Evolutionary conservation across 2,888 invertebrate species (phyloP).

Genomic region (Schizaphis graminum): DNA sequence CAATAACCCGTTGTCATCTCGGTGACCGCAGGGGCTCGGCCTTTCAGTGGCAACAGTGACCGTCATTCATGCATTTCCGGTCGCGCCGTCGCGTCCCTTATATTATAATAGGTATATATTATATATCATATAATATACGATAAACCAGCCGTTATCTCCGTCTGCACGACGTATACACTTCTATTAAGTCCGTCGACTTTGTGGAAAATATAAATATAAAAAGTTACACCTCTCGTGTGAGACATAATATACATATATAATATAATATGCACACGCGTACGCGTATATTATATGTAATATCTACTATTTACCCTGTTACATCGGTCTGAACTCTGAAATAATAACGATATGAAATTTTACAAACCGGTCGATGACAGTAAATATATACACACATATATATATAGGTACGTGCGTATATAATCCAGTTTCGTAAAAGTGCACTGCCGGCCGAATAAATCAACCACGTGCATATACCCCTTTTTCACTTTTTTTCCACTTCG

Average conservation of each 20-base stretch:
- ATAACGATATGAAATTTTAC: conserved; percentile 22
- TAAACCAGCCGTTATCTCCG: not conserved
- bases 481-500: conserved; percentile 8
- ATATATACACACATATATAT: not conserved
- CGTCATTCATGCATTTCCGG: conserved; percentile 63
- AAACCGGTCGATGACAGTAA: conserved; percentile 26
- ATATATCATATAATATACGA: not conserved
- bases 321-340: conserved; percentile 23
- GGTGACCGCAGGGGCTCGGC: conserved; percentile 55
- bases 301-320: not conserved
- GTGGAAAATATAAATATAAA: conserved; percentile 22
- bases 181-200: conserved; percentile 11
- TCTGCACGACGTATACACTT: conserved; percentile 4
- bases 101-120: not conserved
- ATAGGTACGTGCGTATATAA: not conserved
- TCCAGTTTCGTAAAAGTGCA: conserved; percentile 49
- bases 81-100: not conserved
- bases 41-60: conserved; percentile 59
- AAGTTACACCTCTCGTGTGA: not conserved
- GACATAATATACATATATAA: not conserved
- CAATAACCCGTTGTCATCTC: conserved; percentile 60
- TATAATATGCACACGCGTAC: not conserved
- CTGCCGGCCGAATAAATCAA: conserved; percentile 45
- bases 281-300: not conserved
- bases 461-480: conserved; percentile 30